Conservation (phyloP, 2,797 vertebrate genomes). For the Megaceryle alcyon region DNA sequence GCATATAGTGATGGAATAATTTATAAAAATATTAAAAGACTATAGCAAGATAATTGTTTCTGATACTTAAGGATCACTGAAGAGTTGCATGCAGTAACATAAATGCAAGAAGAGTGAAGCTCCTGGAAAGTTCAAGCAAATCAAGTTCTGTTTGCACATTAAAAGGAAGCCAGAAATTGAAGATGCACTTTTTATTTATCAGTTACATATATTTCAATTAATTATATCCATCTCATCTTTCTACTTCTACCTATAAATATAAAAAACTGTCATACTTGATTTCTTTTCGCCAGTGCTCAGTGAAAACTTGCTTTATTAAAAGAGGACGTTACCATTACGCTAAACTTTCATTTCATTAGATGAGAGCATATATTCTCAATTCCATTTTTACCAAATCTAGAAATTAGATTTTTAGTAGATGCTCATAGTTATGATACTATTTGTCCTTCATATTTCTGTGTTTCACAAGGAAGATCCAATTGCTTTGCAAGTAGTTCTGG, state of each 20-base stretch:
- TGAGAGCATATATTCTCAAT: not conserved
- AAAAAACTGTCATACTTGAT: not conserved
- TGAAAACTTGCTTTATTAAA: not conserved
- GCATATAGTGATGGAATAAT: not conserved
- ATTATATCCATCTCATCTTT: not conserved
- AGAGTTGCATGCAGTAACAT: not conserved
- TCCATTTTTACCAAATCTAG: not conserved
- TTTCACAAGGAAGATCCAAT: not conserved
- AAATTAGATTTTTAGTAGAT: not conserved
- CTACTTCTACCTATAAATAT: not conserved
- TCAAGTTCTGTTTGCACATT: not conserved
- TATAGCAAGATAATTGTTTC: not conserved
- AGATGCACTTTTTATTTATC: not conserved
- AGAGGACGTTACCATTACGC: not conserved
- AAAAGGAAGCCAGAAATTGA: not conserved
- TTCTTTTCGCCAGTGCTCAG: not conserved
- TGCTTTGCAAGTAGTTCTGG: not conserved
- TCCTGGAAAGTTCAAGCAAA: not conserved
- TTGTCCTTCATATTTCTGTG: not conserved
- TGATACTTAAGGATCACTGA: not conserved
- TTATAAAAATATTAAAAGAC: not conserved
- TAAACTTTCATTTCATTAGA: not conserved
- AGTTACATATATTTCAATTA: not conserved
- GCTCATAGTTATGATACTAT: not conserved
- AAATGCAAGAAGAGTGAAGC: not conserved